phyloP scores from a whole-genome alignment of 2,113 vertebrate genomes.

The Notothenia coriiceps region DNA sequence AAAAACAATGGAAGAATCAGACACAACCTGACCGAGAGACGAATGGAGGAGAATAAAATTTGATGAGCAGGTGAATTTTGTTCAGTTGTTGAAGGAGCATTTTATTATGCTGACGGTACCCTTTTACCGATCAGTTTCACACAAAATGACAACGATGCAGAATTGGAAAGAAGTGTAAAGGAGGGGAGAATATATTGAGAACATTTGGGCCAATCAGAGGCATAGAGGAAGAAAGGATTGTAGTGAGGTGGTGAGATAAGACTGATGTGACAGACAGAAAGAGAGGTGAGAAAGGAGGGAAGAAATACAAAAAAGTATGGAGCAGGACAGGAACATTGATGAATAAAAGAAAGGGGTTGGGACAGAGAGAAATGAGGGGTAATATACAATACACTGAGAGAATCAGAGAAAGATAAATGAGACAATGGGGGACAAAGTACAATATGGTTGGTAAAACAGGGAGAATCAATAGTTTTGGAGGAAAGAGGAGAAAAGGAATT shows the following conservation, averaged over 20 bases:
- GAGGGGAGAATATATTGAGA: not conserved
- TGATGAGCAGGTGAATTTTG: no score
- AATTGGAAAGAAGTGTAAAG: not conserved
- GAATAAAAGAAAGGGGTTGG: conserved; percentile 13
- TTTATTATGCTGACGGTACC: not conserved
- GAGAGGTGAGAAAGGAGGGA: not conserved
- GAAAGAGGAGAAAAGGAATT: not conserved
- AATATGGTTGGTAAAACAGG: not conserved
- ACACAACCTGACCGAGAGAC: not conserved
- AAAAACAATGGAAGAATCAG: conserved; percentile 1
- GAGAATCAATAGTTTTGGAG: conserved; percentile 9
- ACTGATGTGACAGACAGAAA: conserved; percentile 21
- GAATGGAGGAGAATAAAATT: not conserved
- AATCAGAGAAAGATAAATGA: conserved; percentile 29
- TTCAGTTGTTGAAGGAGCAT: not conserved
- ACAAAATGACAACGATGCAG: not conserved
- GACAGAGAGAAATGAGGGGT: conserved; percentile 79
- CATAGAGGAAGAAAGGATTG: conserved; percentile 26
- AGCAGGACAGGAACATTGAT: conserved; percentile 51
- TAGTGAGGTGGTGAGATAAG: conserved; percentile 24
- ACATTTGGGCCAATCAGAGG: not conserved
- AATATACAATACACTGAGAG: conserved; percentile 15
- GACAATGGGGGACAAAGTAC: not conserved
- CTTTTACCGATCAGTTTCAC: conserved; percentile 13
- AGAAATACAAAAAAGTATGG: conserved; percentile 60